Conservation (phyloP, 2,113 vertebrate genomes). For the Spermophilus dauricus region DNA sequence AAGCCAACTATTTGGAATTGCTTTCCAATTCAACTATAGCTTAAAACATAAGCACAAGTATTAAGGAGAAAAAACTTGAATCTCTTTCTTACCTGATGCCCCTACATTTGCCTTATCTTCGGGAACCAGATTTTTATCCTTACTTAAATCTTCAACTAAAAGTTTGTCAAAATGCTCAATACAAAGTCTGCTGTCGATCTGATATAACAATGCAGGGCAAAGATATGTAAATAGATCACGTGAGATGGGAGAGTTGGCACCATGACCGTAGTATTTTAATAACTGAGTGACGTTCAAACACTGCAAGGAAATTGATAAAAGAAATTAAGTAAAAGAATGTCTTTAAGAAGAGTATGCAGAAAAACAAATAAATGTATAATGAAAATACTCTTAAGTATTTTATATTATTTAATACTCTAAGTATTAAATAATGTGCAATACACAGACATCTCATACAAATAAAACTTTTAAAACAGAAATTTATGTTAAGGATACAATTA, state of each 20-base stretch:
- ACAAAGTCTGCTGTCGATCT: conserved; percentile 97
- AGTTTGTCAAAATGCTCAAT: conserved; percentile 94
- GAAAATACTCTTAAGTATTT: conserved; percentile 13
- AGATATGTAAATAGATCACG: conserved; percentile 94
- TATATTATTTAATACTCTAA: neutral
- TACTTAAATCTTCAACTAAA: conserved; percentile 89
- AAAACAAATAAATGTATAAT: conserved; percentile 34
- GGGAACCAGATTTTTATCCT: conserved; percentile 83
- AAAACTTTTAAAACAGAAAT: neutral
- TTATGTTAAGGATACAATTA: neutral
- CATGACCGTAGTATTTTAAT: conserved; percentile 93
- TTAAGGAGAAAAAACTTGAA: conserved; percentile 24
- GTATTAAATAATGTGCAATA: conserved; percentile 36
- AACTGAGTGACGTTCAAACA: conserved; percentile 97
- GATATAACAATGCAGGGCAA: conserved; percentile 97
- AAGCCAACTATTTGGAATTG: neutral
- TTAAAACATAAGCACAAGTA: neutral
- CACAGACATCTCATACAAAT: neutral
- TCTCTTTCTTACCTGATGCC: conserved; percentile 90
- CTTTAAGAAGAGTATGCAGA: conserved; percentile 57
- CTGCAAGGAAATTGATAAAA: conserved; percentile 86
- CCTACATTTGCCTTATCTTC: conserved; percentile 87
- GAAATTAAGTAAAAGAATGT: neutral
- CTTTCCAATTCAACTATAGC: neutral
- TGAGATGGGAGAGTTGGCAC: conserved; percentile 92